These are phyloP conservation scores for Danionella dracula DNA, from an alignment of 2,797 vertebrate genomes.

Conservation along the genomic window DNA sequence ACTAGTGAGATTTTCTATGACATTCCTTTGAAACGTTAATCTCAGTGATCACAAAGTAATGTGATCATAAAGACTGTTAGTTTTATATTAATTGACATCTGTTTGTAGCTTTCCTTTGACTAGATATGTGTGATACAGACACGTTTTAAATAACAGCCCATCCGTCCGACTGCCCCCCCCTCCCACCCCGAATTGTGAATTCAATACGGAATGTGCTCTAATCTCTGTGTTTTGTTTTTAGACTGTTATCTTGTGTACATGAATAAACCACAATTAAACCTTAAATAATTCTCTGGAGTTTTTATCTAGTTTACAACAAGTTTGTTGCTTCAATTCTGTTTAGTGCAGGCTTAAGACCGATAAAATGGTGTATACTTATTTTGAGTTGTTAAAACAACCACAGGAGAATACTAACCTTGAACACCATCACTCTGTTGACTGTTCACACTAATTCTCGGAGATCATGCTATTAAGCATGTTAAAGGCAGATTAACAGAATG, in stretches of 20 bases:
- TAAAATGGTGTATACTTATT: neutral
- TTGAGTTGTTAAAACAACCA: neutral
- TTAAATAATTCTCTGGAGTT: conserved; percentile 44
- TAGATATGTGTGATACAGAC: conserved; percentile 67
- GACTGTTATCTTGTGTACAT: conserved; percentile 74
- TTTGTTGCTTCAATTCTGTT: no score
- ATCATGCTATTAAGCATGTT: conserved; percentile 33
- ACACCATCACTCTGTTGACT: conserved; percentile 5
- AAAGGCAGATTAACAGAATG: conserved; percentile 21
- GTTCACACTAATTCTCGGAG: conserved; percentile 11
- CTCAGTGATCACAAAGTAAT: conserved; percentile 50
- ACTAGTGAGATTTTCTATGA: conserved; percentile 73
- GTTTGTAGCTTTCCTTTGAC: conserved; percentile 63
- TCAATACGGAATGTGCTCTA: conserved; percentile 67
- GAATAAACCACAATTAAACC: conserved; percentile 57
- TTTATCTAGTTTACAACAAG: neutral
- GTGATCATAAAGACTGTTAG: conserved; percentile 65
- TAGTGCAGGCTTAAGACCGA: neutral
- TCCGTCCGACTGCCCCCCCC: conserved; percentile 50
- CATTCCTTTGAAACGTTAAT: conserved; percentile 59
- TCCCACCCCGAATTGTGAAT: conserved; percentile 52
- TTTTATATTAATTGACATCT: conserved; percentile 71
- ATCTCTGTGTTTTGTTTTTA: conserved; percentile 75
- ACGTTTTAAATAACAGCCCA: conserved; percentile 62
- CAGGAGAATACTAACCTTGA: neutral